Percentiles rank a stretch among this genome's conserved stretches.
These are phyloP conservation scores for Trematocara unimaculatum DNA, from an alignment of 2,113 vertebrate species.

Conservation along the genomic window DNA sequence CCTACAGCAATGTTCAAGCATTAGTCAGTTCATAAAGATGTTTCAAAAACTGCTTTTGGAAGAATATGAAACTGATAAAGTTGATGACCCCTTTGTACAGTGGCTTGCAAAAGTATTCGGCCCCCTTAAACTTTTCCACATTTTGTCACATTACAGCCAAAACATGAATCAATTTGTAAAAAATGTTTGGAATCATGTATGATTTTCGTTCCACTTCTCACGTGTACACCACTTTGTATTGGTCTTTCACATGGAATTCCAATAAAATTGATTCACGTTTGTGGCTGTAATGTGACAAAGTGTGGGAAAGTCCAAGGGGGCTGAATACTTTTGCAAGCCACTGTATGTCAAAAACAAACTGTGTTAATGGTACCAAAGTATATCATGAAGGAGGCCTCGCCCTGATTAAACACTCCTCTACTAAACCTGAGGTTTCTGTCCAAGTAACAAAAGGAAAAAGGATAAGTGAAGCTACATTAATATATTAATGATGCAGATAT, in stretches of 20 bases:
- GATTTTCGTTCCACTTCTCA: accelerated
- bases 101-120: too few relatives aligned
- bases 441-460: neutral
- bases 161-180: neutral
- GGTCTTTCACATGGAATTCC: accelerated
- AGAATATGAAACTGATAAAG: too few relatives aligned
- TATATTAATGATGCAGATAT: neutral
- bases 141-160: too few relatives aligned
- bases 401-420: neutral
- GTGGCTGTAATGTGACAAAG: neutral
- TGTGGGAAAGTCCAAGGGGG: neutral
- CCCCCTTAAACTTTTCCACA: too few relatives aligned
- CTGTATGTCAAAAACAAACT: neutral
- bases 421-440: neutral
- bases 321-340: neutral
- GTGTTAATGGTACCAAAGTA: neutral
- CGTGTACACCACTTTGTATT: accelerated
- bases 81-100: too few relatives aligned
- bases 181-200: neutral
- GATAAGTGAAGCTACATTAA: neutral
- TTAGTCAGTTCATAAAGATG: too few relatives aligned
- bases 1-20: too few relatives aligned
- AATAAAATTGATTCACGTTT: neutral
- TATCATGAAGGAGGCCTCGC: neutral
- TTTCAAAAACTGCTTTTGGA: too few relatives aligned